These are phyloP conservation scores for Poecilia latipinna DNA, from an alignment of 2,113 vertebrate genomes.

Conservation along the genomic window DNA sequence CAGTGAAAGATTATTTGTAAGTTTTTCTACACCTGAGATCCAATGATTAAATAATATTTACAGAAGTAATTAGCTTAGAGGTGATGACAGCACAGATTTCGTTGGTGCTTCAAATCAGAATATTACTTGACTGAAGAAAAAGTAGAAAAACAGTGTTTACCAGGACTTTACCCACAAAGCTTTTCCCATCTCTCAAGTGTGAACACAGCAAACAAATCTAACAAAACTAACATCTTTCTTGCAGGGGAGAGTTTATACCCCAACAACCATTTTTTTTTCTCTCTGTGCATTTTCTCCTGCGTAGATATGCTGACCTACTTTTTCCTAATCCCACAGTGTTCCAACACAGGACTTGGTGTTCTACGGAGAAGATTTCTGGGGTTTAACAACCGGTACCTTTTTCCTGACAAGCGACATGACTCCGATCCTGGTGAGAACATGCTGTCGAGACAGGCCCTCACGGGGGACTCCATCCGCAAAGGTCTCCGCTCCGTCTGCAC, in stretches of 20 bases:
- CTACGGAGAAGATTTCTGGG: slow-evolving; percentile 7
- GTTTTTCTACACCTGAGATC: neutral
- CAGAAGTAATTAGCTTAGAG: neutral
- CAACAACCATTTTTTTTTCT: neutral
- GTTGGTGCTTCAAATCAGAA: neutral
- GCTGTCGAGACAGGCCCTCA: slow-evolving; percentile 95
- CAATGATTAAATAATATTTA: neutral
- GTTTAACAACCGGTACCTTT: slow-evolving; percentile 83
- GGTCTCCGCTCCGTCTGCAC: slow-evolving; percentile 93
- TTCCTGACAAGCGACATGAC: slow-evolving; percentile 99
- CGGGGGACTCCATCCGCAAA: slow-evolving; percentile 95
- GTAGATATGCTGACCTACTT: slow-evolving; percentile 43
- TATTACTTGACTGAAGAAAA: neutral
- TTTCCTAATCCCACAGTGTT: slow-evolving; percentile 22
- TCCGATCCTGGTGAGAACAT: slow-evolving; percentile 95
- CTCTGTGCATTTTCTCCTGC: neutral
- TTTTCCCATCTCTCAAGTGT: neutral
- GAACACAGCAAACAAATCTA: neutral
- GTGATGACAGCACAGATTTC: neutral
- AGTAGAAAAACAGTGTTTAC: neutral
- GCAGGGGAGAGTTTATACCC: neutral
- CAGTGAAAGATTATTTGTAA: neutral
- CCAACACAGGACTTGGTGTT: slow-evolving; percentile 1
- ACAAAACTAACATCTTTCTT: slow-evolving; percentile 3
- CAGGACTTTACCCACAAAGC: neutral